Conservation (phyloP, 2,888 invertebrate genomes). For the Phlogophora meticulosa region DNA sequence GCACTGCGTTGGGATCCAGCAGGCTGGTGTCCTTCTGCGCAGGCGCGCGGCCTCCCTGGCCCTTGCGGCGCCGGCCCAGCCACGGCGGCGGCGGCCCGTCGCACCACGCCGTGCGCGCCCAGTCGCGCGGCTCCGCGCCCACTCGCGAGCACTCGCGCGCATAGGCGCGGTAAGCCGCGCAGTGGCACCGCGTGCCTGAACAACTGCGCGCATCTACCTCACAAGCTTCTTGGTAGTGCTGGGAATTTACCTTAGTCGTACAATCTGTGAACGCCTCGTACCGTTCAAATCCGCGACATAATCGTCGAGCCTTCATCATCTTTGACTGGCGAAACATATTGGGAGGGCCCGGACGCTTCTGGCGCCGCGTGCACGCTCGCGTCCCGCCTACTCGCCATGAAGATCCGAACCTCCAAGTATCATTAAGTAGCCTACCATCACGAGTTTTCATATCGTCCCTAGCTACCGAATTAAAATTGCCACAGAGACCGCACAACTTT, state of each 20-base stretch:
- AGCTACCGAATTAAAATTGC: constrained; percentile 97
- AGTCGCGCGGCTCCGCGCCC: constrained; percentile 93
- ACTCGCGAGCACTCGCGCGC: constrained; percentile 96
- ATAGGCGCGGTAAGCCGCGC: constrained; percentile 97
- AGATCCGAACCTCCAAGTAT: constrained; percentile 94
- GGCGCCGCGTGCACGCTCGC: constrained; percentile 93
- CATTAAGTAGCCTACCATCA: constrained; percentile 93
- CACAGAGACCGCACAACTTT: constrained; percentile 97
- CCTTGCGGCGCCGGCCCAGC: constrained; percentile 78
- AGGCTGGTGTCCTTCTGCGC: constrained; percentile 67
- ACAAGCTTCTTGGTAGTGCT: constrained; percentile 96
- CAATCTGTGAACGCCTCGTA: constrained; percentile 94
- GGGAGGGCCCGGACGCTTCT: constrained; percentile 84
- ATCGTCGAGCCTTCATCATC: constrained; percentile 83
- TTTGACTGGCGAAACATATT: constrained; percentile 88
- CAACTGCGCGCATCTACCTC: constrained; percentile 97
- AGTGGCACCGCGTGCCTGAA: constrained; percentile 95
- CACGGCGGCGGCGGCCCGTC: constrained; percentile 85
- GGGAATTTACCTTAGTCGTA: constrained; percentile 94
- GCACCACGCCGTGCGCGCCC: constrained; percentile 94
- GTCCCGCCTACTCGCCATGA: constrained; percentile 98
- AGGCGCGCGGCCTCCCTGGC: constrained; percentile 60
- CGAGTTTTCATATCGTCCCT: constrained; percentile 96
- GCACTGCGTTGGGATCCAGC: constrained; percentile 76
- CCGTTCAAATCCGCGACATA: constrained; percentile 89